Conservation (phyloP, 1,140 invertebrate genomes). For the Battus philenor region DNA sequence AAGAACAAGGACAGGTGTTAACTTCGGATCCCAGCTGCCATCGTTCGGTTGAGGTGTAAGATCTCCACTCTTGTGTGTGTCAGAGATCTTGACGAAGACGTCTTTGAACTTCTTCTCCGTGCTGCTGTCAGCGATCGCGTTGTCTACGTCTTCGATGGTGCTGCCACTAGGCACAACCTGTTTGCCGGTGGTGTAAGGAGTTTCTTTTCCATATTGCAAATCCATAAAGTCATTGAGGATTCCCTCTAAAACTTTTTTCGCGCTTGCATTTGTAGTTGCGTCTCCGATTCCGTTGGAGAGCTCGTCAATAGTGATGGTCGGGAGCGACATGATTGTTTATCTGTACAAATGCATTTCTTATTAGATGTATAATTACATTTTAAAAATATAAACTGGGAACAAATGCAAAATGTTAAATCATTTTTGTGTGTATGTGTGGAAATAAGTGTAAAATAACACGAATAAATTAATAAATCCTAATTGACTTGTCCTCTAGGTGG, state of each 20-base stretch:
- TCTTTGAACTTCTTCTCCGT: slow-evolving; percentile 45
- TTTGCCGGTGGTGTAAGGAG: slow-evolving; percentile 60
- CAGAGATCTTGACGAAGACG: slow-evolving; percentile 46
- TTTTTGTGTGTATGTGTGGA: not conserved
- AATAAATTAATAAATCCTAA: no score
- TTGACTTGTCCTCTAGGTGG: no score
- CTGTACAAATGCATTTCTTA: slow-evolving; percentile 27
- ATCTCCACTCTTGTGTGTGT: slow-evolving; percentile 49
- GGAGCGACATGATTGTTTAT: slow-evolving; percentile 38
- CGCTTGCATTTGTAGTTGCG: slow-evolving; percentile 28
- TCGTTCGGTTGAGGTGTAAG: slow-evolving; percentile 39
- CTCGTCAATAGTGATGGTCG: slow-evolving; percentile 50
- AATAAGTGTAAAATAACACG: not conserved
- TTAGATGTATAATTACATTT: no score
- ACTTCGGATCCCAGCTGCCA: slow-evolving; percentile 56
- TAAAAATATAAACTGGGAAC: no score
- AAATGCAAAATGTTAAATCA: slow-evolving; percentile 11
- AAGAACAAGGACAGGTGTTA: slow-evolving; percentile 51
- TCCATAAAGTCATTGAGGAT: slow-evolving; percentile 64
- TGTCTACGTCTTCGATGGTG: slow-evolving; percentile 48
- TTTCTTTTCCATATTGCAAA: slow-evolving; percentile 50
- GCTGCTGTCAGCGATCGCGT: slow-evolving; percentile 27
- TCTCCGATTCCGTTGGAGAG: slow-evolving; percentile 42
- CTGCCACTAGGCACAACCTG: slow-evolving; percentile 41
- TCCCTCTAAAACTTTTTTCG: slow-evolving; percentile 57